A percentile compares a stretch with the other conserved stretches of the same genome.
Conservation (phyloP, 2,888 invertebrate genomes). For the Noctua pronuba region DNA sequence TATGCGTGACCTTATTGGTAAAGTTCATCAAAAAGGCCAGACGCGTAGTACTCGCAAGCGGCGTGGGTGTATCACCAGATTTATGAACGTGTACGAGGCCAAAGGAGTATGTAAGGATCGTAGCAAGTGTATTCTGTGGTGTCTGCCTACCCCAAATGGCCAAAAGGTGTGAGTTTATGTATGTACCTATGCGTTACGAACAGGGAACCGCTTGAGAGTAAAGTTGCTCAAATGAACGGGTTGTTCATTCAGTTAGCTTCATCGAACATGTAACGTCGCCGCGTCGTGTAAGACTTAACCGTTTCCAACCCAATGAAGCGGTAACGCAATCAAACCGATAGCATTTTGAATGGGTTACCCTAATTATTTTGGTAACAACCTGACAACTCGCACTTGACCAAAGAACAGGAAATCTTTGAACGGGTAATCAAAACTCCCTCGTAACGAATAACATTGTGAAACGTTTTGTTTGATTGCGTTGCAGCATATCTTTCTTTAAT, state of each 20-base stretch:
- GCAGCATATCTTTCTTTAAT: background rate
- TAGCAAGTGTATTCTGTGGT: too few relatives aligned
- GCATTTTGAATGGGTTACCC: background rate
- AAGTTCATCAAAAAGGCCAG: too few relatives aligned
- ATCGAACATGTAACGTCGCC: background rate
- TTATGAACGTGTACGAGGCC: too few relatives aligned
- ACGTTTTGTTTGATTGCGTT: background rate
- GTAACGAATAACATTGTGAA: background rate
- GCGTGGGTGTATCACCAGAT: too few relatives aligned
- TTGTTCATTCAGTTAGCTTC: background rate
- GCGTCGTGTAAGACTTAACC: background rate
- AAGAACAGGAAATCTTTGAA: background rate
- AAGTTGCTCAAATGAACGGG: slow-evolving; percentile 1
- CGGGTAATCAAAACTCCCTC: background rate
- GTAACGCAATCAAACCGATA: slow-evolving; percentile 2
- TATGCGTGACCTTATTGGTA: background rate
- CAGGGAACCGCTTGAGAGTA: background rate
- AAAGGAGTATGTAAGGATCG: too few relatives aligned
- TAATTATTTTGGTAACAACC: background rate
- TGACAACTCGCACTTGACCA: background rate
- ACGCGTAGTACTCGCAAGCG: too few relatives aligned
- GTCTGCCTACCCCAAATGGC: too few relatives aligned
- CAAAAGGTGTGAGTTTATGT: too few relatives aligned
- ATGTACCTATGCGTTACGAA: background rate
- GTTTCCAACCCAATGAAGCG: slow-evolving; percentile 7